Percentiles rank a stretch among this genome's conserved stretches.
Conservation (phyloP, 2,113 vertebrate genomes). For the Cyanistes caeruleus region DNA sequence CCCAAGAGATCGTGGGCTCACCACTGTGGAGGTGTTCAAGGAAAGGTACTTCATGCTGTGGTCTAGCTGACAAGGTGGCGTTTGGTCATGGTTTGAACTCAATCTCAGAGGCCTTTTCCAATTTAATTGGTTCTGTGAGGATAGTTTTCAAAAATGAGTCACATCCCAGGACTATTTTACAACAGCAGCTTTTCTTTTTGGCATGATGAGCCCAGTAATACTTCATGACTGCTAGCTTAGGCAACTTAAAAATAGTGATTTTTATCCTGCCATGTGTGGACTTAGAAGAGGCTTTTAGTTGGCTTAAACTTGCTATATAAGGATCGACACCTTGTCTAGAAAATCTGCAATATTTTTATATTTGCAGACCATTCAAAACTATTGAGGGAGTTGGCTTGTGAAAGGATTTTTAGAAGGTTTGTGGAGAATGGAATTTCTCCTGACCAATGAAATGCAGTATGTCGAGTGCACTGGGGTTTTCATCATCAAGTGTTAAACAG, state of each 20-base stretch:
- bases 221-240: not conserved
- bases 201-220: not conserved
- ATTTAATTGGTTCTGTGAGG: not conserved
- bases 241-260: not conserved
- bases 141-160: not conserved
- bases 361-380: not conserved
- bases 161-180: not conserved
- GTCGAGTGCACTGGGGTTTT: not conserved
- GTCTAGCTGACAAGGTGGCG: not conserved
- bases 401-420: not conserved
- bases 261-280: not conserved
- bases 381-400: not conserved
- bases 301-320: not conserved
- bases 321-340: not conserved
- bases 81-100: not conserved
- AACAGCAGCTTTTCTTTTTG: not conserved
- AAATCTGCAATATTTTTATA: not conserved
- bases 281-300: not conserved
- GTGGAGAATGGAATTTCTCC: not conserved
- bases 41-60: not conserved
- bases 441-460: not conserved
- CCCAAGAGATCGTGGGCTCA: not conserved
- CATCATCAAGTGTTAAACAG: not conserved
- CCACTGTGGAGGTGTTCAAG: not conserved
- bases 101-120: not conserved